Evolutionary conservation across 2,797 vertebrate genomes (phyloP), one percentile per base, ranked within the genome.

Genomic region (Odontamblyopus lacepedii): DNA sequence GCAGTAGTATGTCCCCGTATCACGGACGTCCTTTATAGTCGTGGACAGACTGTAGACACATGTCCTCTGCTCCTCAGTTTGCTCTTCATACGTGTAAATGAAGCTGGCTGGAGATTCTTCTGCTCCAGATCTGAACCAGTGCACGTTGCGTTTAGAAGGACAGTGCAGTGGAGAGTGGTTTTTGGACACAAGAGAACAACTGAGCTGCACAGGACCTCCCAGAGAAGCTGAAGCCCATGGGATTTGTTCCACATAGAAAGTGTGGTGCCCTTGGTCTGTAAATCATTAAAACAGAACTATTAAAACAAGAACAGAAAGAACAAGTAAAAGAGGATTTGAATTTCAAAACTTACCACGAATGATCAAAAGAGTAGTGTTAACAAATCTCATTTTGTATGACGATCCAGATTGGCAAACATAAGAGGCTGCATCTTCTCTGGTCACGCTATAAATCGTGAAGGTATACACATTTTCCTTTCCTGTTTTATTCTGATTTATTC

Each of bases 1-100:
- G 72, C 87, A 88, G 84, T 90, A 89, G 78, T 87, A 91, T 2
- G 70, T 86, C 76, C 82, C 76, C 78, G 69, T 2, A 50, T 89
- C 84, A 63, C 78, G 74, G 9, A 13, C 13, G 70, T 55, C 35
- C 16, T 69, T 41, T 6, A 82, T 57, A 0, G 57, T 74, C 27
- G 72, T 87, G 66, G 75, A 66, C 44, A 87, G 70, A 23, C 41
- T 75, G 62, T 88, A 83, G 32, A 56, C 6, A 44, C 86, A 90
- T 38, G 65, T 74, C 61, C 48, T 72, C n/a, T 35, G 23, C 48
- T 62, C 66, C 50, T 63, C 35, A 19, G 12, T 72, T 18, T 19
- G 32, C 18, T 74, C 35, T 0, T 38, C 23, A 1, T 67, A 6
- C 48, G 19, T 69, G 66, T 82, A 80, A 68, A 88, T 7, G 2